A percentile compares a stretch with the other conserved stretches of the same genome.
phyloP scores from a whole-genome alignment of 2,797 vertebrate genomes.

The Uromys caudimaculatus region DNA sequence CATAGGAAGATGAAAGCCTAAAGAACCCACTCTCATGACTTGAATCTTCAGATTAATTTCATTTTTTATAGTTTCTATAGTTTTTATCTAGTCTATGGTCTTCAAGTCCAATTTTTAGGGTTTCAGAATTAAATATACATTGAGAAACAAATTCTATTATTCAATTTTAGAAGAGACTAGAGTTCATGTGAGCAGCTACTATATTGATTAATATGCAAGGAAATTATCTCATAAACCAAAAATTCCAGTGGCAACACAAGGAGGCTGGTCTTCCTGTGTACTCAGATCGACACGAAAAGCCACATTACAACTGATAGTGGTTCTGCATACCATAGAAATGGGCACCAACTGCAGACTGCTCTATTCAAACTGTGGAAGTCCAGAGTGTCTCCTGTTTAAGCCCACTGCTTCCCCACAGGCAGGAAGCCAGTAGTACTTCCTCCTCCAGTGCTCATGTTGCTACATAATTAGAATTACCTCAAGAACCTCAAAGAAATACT shows the following conservation, averaged over 20 bases:
- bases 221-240: slow-evolving; percentile 41
- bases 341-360: background rate
- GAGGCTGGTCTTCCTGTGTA: background rate
- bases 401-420: background rate
- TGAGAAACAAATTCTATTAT: background rate
- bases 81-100: background rate
- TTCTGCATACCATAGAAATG: background rate
- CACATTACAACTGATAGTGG: background rate
- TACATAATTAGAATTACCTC: background rate
- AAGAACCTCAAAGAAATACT: background rate
- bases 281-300: background rate
- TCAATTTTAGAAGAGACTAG: slow-evolving; percentile 5
- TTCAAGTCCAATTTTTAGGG: background rate
- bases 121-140: background rate
- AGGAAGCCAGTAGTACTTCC: no score
- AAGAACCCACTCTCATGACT: accelerated
- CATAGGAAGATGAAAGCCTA: background rate
- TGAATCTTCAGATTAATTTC: background rate
- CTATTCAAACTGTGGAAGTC: background rate
- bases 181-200: slow-evolving; percentile 40
- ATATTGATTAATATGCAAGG: slow-evolving; percentile 16
- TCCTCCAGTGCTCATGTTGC: background rate
- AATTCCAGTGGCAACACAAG: background rate
- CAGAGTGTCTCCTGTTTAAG: background rate
- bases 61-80: background rate